A percentile compares a stretch with the other conserved stretches of the same genome.
These are phyloP conservation scores for Fregata magnificens DNA, from an alignment of 2,113 vertebrate species.

Conservation along the genomic window DNA sequence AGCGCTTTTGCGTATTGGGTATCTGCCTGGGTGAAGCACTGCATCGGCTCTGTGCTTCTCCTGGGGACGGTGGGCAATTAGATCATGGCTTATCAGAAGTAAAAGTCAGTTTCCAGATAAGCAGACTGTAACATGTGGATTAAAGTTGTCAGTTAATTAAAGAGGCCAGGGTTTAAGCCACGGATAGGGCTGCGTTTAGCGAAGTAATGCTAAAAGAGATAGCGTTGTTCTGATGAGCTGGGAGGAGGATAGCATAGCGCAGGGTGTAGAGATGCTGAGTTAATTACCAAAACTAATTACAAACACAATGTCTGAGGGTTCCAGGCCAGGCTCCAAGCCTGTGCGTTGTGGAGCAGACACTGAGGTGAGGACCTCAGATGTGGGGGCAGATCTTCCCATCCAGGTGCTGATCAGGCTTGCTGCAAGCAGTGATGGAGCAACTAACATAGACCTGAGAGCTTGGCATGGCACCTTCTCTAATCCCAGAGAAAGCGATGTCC, in stretches of 20 bases:
- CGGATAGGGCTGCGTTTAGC: neutral
- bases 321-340: neutral
- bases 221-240: neutral
- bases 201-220: neutral
- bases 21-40: neutral
- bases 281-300: slow-evolving; percentile 11
- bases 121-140: neutral
- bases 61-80: neutral
- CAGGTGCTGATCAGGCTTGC: neutral
- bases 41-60: neutral
- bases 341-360: neutral
- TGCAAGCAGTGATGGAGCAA: neutral
- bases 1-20: neutral
- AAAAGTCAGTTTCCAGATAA: slow-evolving; percentile 6
- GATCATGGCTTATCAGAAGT: neutral
- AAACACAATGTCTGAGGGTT: neutral
- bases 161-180: neutral
- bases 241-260: neutral
- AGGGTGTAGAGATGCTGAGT: neutral
- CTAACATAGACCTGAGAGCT: neutral
- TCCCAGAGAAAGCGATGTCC: neutral
- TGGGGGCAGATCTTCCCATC: neutral
- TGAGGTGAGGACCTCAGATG: neutral
- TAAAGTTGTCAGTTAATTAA: slow-evolving; percentile 1
- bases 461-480: neutral